Evolutionary conservation across 1,140 invertebrate species (phyloP), one percentile per base, ranked within the genome.

Genomic region (Dendrolimus punctatus): DNA sequence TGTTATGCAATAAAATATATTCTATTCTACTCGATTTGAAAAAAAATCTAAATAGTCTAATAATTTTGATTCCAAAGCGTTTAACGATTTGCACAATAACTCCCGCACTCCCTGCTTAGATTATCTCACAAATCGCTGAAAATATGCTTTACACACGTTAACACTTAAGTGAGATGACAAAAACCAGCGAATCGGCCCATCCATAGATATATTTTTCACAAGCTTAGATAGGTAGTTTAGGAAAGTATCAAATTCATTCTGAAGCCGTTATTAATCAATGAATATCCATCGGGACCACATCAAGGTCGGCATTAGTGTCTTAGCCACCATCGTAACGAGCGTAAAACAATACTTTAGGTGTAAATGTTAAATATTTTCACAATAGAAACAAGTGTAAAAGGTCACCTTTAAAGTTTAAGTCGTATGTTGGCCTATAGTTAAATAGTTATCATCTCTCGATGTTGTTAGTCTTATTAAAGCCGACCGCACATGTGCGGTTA

Each of bases 181-280:
- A 43, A 57, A 45, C 58, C 66, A 66, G 51, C 49, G 55, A 68
- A 50, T 42, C 49, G 54, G 65, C 67, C 64, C 55, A 64, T 68
- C 64, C 68, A 66, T 53, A 60, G 57, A 58, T 71, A 69, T 73
- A 70, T 68, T 76, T 63, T 72, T 74, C 69, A 72, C 60, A 57
- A 62, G 61, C 66, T 64, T 76, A 76, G 73, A 72, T 76, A 76
- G 73, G 71, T 73, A 73, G 64, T 64, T 59, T 71, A 66, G 60
- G 68, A 71, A 73, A 63, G 40, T 68, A 65, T 57, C 51, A 54
- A 65, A 71, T 65, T 66, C 9, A 64, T 57, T 51, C 53, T 58
- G 41, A 54, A 39, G 9, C 49, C 6, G 58, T 42, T 45, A 55
- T 39, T 53, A 53, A 47, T 56, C 51, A 44, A 53, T 49, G 53